Base-by-base conservation (phyloP, 2,113 vertebrate species). In the Falco punctatus region DNA sequence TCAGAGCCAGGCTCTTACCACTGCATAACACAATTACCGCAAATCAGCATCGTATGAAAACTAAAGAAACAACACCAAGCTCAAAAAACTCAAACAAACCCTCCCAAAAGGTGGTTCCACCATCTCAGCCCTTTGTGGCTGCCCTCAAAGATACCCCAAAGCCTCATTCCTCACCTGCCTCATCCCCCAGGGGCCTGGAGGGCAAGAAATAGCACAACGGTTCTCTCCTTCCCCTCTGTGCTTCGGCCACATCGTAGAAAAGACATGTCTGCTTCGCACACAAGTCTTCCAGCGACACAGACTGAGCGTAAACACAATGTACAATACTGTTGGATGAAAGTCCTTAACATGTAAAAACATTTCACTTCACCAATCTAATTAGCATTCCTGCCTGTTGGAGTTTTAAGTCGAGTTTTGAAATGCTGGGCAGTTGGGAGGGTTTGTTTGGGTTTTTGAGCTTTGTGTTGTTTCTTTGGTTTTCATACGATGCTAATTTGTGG, bases 21-120 rank as follows among this genome's bases (percentile, higher is more conserved):
- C 88, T 92, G 59, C 80, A 46, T 74, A 90, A 88, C 30, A 46
- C 90, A 97, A 97, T 96, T 95, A 95, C n/a, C 19, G 33, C 74
- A 91, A 96, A 96, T 97, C 94, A 95, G 13, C 49, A 58, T 96
- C 88, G 95, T 82, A 44, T 11, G 72, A 54, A 88, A 97, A 95
- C 86, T 35, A 92, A 81, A 95, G 80, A 51, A 62, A n/a, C 62
- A 67, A 48, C 64, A 65, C 62, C 61, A 86, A 96, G 64, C 67
- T 58, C 32, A 38, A 8, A 55, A 75, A n/a, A 7, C 59, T 69
- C 79, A 82, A 90, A 93, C 85, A 95, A 89, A 82, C 33, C 54
- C 54, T 92, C 66, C 90, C 67, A 38, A 57, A 38, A 38, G 38
- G 38, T 38, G 38, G 30, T 26, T 9, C 24, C 55, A n/a, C 54